phyloP scores from a whole-genome alignment of 2,888 invertebrate genomes.

The Aleiodes testaceus region DNA sequence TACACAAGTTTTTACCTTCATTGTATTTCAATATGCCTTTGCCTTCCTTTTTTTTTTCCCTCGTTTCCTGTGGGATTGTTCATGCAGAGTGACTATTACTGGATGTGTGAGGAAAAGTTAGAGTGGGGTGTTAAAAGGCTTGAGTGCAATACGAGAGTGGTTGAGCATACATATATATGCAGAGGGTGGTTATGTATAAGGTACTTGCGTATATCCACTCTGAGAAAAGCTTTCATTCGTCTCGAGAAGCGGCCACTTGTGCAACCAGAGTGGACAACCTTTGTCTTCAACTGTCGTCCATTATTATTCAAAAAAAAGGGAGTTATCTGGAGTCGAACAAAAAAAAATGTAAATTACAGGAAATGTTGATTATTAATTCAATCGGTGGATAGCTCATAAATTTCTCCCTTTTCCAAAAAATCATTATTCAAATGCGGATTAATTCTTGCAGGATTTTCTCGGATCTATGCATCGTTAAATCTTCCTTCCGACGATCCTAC shows the following conservation, averaged over 20 bases:
- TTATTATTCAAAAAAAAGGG: constrained; percentile 45
- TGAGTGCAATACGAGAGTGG: constrained; percentile 28
- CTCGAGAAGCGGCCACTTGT: constrained; percentile 47
- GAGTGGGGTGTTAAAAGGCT: constrained; percentile 23
- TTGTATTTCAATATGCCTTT: constrained; percentile 6
- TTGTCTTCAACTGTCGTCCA: constrained; percentile 50
- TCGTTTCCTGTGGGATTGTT: no score
- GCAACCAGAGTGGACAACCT: constrained; percentile 50
- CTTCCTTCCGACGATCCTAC: not conserved
- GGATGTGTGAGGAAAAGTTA: constrained; percentile 5
- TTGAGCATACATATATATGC: constrained; percentile 14
- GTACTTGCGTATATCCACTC: constrained; percentile 32
- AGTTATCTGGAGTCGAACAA: not conserved
- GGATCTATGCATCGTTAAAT: constrained; percentile 18
- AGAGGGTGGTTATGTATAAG: constrained; percentile 8
- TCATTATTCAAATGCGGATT: constrained; percentile 13
- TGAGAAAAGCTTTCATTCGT: constrained; percentile 48
- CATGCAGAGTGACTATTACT: constrained; percentile 3
- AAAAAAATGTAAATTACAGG: not conserved
- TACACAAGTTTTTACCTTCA: not conserved
- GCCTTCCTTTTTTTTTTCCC: not conserved
- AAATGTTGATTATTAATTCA: no score
- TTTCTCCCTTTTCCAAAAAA: no score
- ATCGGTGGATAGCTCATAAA: no score
- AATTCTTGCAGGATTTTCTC: constrained; percentile 17